Conservation (phyloP, 2,888 invertebrate species). For the Busseola fusca region DNA sequence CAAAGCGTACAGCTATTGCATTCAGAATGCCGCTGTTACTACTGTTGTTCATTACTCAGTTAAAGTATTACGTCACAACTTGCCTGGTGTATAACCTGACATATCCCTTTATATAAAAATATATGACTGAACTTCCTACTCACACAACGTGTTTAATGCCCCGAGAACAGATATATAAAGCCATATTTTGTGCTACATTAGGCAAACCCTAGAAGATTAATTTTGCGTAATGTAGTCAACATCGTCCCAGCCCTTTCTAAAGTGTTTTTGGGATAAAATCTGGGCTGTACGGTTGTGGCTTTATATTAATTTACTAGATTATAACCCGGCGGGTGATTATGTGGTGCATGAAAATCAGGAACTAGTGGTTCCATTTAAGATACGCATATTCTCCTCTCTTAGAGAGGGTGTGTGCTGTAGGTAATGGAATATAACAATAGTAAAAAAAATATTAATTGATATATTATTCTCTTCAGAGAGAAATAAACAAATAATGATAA, state of each 20-base stretch:
- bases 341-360: neutral
- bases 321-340: neutral
- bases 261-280: conserved; percentile 32
- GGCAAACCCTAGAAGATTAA: conserved; percentile 3
- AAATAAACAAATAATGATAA: too few species aligned
- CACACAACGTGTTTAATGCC: conserved; percentile 22
- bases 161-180: conserved; percentile 11
- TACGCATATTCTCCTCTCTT: neutral
- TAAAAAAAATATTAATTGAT: too few species aligned
- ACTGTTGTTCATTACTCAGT: too few species aligned
- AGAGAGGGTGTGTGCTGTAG: neutral
- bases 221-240: conserved; percentile 14
- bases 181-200: conserved; percentile 29
- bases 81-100: neutral
- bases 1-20: too few species aligned
- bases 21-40: too few species aligned
- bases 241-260: neutral
- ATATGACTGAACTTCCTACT: neutral
- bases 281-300: neutral
- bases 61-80: neutral
- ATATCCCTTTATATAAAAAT: neutral
- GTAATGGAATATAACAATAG: too few species aligned
- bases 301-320: conserved; percentile 9
- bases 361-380: fast-evolving
- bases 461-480: too few species aligned